phyloP scores from a whole-genome alignment of 2,888 invertebrate genomes.

The Cosmopolites sordidus region DNA sequence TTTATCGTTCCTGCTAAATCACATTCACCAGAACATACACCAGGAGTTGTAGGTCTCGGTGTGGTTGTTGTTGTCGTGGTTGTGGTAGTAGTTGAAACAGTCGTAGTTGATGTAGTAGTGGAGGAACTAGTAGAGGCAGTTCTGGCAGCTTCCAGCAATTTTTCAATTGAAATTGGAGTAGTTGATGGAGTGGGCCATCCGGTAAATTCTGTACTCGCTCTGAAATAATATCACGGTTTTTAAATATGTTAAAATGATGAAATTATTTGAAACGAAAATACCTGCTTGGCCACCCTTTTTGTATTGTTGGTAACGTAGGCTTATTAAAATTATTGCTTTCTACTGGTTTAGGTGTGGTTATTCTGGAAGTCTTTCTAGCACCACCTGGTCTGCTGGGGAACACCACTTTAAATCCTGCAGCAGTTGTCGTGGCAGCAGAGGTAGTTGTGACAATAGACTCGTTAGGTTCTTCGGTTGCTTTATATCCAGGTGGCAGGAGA shows the following conservation, averaged over 20 bases:
- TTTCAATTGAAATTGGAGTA: constrained; percentile 80
- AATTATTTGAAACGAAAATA: constrained; percentile 38
- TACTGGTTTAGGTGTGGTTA: constrained; percentile 32
- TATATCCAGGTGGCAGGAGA: constrained; percentile 53
- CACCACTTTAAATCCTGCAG: constrained; percentile 62
- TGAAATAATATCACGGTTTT: constrained; percentile 39
- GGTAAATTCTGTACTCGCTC: constrained; percentile 83
- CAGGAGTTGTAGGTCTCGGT: constrained; percentile 69
- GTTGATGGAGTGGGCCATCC: constrained; percentile 89
- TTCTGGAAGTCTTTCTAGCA: constrained; percentile 50
- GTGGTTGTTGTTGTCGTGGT: constrained; percentile 71
- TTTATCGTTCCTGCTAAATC: constrained; percentile 83
- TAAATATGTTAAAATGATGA: not conserved
- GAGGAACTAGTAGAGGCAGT: constrained; percentile 59
- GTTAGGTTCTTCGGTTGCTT: constrained; percentile 28
- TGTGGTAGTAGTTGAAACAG: constrained; percentile 56
- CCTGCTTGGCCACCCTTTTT: constrained; percentile 82
- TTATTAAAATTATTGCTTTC: constrained; percentile 38
- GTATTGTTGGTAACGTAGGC: constrained; percentile 62
- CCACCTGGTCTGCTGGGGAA: constrained; percentile 75
- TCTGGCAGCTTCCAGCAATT: constrained; percentile 64
- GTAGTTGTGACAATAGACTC: not conserved
- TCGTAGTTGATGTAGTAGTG: constrained; percentile 30
- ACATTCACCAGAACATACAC: constrained; percentile 72
- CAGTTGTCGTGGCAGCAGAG: constrained; percentile 40